Evolutionary conservation across 2,888 invertebrate species (phyloP).

Genomic region (Entomobrya proxima): DNA sequence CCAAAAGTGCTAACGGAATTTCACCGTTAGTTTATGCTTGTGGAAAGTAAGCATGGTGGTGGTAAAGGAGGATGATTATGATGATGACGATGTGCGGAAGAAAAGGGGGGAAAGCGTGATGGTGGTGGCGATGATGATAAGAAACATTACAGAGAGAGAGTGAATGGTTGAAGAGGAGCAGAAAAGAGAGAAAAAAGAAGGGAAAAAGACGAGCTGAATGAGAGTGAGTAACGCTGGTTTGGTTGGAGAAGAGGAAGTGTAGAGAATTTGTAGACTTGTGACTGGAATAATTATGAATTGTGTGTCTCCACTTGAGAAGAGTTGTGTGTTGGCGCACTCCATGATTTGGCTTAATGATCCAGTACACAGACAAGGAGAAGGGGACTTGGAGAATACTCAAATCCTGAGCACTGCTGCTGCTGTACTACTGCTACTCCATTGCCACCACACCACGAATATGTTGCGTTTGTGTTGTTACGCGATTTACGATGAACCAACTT

Average conservation of each 20-base stretch:
- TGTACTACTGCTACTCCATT: conserved; percentile 43
- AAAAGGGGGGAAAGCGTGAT: conserved; percentile 23
- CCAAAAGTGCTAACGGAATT: conserved; percentile 37
- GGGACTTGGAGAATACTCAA: conserved; percentile 71
- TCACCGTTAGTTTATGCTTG: neutral
- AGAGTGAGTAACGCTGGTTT: conserved; percentile 61
- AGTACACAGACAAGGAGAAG: conserved; percentile 68
- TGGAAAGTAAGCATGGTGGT: neutral
- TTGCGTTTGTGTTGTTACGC: conserved; percentile 9
- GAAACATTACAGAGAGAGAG: conserved; percentile 17
- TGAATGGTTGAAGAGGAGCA: neutral
- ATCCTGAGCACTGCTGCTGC: conserved; percentile 41
- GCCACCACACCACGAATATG: conserved; percentile 3
- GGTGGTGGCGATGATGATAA: neutral
- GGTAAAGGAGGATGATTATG: conserved; percentile 25
- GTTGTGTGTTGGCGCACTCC: conserved; percentile 66
- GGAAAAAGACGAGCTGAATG: conserved; percentile 15
- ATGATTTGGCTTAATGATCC: conserved; percentile 74
- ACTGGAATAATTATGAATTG: conserved; percentile 75
- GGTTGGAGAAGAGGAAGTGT: conserved; percentile 54
- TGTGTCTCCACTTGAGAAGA: conserved; percentile 73
- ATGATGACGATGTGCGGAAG: conserved; percentile 52
- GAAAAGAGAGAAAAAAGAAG: neutral
- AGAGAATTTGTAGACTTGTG: conserved; percentile 71
- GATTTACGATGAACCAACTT: conserved; percentile 14